These are phyloP conservation scores for Platycnemis pennipes DNA, from an alignment of 2,888 invertebrate species.

Conservation along the genomic window DNA sequence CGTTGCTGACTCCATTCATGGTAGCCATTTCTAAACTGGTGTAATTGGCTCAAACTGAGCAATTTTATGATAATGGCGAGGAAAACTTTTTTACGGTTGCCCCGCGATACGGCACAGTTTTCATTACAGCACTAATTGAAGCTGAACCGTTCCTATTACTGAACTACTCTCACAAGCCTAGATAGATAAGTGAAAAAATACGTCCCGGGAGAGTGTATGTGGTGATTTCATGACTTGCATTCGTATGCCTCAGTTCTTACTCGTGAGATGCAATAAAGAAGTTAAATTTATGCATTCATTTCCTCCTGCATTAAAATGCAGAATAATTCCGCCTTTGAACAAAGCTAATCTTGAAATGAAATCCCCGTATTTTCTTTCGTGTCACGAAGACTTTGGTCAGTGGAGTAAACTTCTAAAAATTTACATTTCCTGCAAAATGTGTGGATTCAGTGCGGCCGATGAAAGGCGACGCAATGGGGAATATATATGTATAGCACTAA, in stretches of 20 bases:
- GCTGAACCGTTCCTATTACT: not conserved
- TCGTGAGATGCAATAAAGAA: too few species aligned
- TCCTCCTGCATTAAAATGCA: too few species aligned
- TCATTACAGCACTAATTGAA: not conserved
- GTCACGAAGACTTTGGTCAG: not conserved
- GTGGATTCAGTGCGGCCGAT: not conserved
- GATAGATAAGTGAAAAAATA: not conserved
- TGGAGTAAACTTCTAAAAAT: not conserved
- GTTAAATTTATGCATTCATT: too few species aligned
- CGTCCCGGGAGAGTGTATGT: not conserved
- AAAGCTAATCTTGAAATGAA: too few species aligned
- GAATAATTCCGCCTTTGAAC: too few species aligned
- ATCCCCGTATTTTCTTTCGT: not conserved
- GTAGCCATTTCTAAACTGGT: not conserved
- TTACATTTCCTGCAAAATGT: not conserved
- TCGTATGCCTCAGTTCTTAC: too few species aligned
- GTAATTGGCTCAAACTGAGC: not conserved
- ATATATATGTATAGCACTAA: too few species aligned
- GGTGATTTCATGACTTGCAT: not conserved
- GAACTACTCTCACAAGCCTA: not conserved
- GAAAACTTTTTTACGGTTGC: not conserved
- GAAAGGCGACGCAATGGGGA: too few species aligned
- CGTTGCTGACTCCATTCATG: not conserved
- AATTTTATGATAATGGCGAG: not conserved
- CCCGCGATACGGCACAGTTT: not conserved